Evolutionary conservation across 2,888 invertebrate species (phyloP).

Genomic region (Sympetrum striolatum): DNA sequence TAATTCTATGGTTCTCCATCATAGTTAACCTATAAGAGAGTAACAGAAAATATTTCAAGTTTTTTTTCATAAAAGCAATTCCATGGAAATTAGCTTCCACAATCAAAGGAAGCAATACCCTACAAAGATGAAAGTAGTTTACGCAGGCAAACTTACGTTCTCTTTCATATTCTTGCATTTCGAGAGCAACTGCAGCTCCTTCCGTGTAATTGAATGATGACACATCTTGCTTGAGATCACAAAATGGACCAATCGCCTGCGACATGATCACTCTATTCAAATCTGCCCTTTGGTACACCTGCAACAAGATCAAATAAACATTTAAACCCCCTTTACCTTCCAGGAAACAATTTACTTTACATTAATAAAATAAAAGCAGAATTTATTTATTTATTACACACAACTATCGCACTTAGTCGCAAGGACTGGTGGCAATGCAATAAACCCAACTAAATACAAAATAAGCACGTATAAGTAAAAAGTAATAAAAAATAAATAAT

Average conservation of each 20-base stretch:
- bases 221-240: constrained; percentile 88
- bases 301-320: background rate
- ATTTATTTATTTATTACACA: too few species aligned
- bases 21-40: background rate
- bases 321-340: too few species aligned
- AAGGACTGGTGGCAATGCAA: too few species aligned
- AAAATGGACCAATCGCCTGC: constrained; percentile 89
- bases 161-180: constrained; percentile 90
- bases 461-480: too few species aligned
- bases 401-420: too few species aligned
- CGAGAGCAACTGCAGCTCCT: constrained; percentile 90
- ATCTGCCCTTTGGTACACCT: constrained; percentile 87
- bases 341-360: background rate
- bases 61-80: too few species aligned
- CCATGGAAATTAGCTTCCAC: too few species aligned
- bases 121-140: too few species aligned
- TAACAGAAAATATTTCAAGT: constrained; percentile 1
- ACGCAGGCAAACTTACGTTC: constrained; percentile 69
- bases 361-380: too few species aligned
- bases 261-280: constrained; percentile 85
- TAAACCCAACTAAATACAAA: too few species aligned
- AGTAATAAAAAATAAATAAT: too few species aligned
- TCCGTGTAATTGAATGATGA: constrained; percentile 86
- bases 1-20: background rate
- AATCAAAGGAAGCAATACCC: too few species aligned